Conservation (phyloP, 2,113 vertebrate species). For the Urocolius indicus region DNA sequence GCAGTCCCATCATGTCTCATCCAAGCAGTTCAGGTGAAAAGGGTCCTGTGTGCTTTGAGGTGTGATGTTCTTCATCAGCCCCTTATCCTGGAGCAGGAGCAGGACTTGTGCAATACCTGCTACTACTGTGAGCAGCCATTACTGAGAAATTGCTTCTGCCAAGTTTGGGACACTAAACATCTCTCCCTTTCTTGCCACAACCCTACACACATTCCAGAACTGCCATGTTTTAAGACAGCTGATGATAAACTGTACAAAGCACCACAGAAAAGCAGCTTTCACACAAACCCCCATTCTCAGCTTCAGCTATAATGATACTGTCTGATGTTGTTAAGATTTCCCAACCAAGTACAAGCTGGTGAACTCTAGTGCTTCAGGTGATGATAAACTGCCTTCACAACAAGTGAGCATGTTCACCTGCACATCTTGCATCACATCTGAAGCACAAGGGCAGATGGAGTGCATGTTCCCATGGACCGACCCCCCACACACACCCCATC, state of each 20-base stretch:
- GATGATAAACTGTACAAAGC: background rate
- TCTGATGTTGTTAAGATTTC: too few species aligned
- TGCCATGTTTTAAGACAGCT: background rate
- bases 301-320: background rate
- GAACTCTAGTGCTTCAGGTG: too few species aligned
- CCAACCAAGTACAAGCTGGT: too few species aligned
- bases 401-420: background rate
- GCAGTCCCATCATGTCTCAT: background rate
- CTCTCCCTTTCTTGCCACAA: background rate
- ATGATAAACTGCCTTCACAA: too few species aligned
- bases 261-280: background rate
- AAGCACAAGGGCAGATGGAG: background rate
- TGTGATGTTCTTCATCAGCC: background rate
- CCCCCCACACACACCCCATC: accelerated
- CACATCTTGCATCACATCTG: background rate
- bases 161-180: background rate
- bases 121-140: background rate
- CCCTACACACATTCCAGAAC: accelerated
- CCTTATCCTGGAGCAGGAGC: accelerated
- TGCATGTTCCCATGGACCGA: accelerated
- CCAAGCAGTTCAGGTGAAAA: background rate
- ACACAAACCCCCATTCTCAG: background rate
- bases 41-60: background rate
- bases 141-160: background rate
- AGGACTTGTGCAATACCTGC: background rate